A percentile compares a stretch with the other conserved stretches of the same genome.
These are phyloP conservation scores for Hesperophylax magnus DNA, from an alignment of 1,140 invertebrate genomes.

Conservation along the genomic window DNA sequence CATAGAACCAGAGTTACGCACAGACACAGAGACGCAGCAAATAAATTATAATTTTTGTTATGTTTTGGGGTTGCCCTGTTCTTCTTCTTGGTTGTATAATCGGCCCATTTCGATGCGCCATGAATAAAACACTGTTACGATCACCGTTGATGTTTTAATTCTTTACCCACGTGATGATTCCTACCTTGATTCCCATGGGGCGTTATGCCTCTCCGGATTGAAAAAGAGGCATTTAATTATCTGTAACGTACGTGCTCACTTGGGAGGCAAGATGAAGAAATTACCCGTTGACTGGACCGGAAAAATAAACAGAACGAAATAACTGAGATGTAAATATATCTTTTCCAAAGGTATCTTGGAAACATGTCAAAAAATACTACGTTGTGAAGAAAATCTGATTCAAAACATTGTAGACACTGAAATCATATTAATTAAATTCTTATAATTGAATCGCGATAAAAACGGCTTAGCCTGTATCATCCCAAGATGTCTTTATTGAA, in stretches of 20 bases:
- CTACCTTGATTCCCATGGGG: neutral
- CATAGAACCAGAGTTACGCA: no score
- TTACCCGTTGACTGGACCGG: neutral
- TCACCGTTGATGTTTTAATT: slow-evolving; percentile 32
- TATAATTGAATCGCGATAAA: no score
- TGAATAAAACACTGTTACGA: neutral
- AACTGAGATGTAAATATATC: neutral
- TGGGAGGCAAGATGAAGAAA: slow-evolving; percentile 7
- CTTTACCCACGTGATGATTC: neutral
- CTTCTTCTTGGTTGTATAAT: neutral
- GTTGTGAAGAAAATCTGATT: neutral
- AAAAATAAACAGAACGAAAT: neutral
- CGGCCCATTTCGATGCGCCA: neutral
- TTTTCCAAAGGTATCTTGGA: neutral
- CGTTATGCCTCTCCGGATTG: neutral
- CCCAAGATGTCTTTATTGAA: no score
- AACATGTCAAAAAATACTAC: neutral
- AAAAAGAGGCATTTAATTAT: slow-evolving; percentile 9
- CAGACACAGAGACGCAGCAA: no score
- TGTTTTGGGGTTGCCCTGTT: neutral
- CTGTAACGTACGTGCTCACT: neutral
- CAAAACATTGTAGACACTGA: neutral
- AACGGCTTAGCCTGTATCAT: no score
- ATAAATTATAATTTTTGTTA: no score
- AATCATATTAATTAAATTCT: no score